A percentile compares a stretch with the other conserved stretches of the same genome.
These are phyloP conservation scores for Agonopterix alstromeriana DNA, from an alignment of 2,888 invertebrate genomes.

Conservation along the genomic window DNA sequence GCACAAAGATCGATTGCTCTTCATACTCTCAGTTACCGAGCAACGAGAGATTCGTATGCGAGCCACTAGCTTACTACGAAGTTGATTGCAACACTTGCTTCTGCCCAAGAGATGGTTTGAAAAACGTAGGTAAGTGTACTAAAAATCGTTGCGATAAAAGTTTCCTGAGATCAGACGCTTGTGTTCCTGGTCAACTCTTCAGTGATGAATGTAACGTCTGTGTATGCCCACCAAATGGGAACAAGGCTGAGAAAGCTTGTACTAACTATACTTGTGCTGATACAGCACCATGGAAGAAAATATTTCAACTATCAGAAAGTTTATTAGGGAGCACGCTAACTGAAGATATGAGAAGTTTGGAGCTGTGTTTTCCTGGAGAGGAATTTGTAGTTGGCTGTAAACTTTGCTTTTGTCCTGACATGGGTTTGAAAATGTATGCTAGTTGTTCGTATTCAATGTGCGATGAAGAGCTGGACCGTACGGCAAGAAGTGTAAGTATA, in stretches of 20 bases:
- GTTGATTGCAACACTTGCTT: conserved; percentile 64
- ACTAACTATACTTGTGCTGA: conserved; percentile 45
- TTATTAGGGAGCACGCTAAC: conserved; percentile 27
- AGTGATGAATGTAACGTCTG: conserved; percentile 63
- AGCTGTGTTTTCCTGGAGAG: conserved; percentile 61
- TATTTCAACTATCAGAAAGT: conserved; percentile 40
- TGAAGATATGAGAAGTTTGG: conserved; percentile 33
- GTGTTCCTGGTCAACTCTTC: conserved; percentile 51
- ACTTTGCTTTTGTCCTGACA: conserved; percentile 58
- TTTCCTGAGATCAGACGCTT: conserved; percentile 42
- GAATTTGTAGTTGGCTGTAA: conserved; percentile 57
- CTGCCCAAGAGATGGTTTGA: conserved; percentile 51
- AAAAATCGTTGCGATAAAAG: conserved; percentile 54
- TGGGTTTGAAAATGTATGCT: conserved; percentile 53
- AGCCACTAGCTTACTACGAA: conserved; percentile 52
- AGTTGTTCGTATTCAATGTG: conserved; percentile 42
- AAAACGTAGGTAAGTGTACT: conserved; percentile 62
- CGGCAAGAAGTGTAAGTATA: conserved; percentile 1
- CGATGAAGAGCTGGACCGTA: conserved; percentile 16
- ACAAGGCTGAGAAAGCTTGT: conserved; percentile 46
- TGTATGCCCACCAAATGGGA: conserved; percentile 55
- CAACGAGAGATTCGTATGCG: conserved; percentile 38
- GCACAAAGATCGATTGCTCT: conserved; percentile 49
- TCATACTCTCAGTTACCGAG: conserved; percentile 11
- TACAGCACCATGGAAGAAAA: conserved; percentile 40